Evolutionary conservation across 2,888 invertebrate species (phyloP).

Genomic region (Pseudococcus longispinus): DNA sequence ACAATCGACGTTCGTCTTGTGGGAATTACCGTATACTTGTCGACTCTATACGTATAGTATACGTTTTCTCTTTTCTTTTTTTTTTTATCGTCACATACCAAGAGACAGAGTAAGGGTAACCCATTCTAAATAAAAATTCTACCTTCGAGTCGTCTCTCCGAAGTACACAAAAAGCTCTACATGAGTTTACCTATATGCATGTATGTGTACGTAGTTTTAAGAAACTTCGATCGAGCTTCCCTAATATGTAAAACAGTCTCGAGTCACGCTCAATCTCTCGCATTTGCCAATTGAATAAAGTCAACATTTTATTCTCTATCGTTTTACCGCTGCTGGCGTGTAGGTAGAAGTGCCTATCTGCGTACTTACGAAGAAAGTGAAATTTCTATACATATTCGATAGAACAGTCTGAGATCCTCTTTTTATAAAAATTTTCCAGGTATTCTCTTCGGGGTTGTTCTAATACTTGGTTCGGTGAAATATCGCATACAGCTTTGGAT

Average conservation of each 20-base stretch:
- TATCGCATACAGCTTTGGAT: too few relatives aligned
- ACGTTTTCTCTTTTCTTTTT: neutral
- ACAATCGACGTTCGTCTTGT: constrained; percentile 14
- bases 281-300: constrained; percentile 37
- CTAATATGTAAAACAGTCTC: constrained; percentile 40
- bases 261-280: constrained; percentile 37
- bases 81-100: neutral
- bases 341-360: neutral
- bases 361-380: neutral
- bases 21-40: constrained; percentile 15
- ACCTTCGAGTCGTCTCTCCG: neutral
- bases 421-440: neutral
- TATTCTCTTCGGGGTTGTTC: neutral
- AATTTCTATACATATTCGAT: neutral
- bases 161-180: neutral
- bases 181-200: neutral
- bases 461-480: too few relatives aligned
- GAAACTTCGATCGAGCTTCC: neutral
- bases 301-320: neutral
- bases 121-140: neutral
- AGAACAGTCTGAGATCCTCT: neutral
- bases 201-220: neutral
- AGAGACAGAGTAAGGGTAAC: neutral
- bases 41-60: neutral
- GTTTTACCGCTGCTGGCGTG: neutral